Percentiles rank a stretch among this genome's conserved stretches.
These are phyloP conservation scores for Apotomis betuletana DNA, from an alignment of 2,888 invertebrate genomes.

Conservation along the genomic window DNA sequence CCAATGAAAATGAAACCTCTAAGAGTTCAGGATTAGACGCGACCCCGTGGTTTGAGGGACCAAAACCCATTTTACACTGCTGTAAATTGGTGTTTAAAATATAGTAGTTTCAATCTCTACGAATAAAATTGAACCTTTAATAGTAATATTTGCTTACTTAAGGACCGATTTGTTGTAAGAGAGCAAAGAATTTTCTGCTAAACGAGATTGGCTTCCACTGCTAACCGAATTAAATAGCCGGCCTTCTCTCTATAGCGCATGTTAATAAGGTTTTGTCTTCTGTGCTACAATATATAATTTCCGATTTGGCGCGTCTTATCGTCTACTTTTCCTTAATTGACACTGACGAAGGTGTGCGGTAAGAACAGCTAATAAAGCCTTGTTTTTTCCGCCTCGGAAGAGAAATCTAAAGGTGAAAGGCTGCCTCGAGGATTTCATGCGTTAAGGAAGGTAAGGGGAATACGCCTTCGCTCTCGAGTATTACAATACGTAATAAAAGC, in stretches of 20 bases:
- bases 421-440: slow-evolving; percentile 45
- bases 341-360: slow-evolving; percentile 70
- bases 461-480: slow-evolving; percentile 41
- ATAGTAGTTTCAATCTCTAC: not conserved
- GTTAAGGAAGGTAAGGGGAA: slow-evolving; percentile 43
- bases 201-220: slow-evolving; percentile 7
- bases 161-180: not conserved
- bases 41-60: slow-evolving; percentile 32
- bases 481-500: slow-evolving; percentile 44
- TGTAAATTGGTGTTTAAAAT: slow-evolving; percentile 22
- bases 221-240: slow-evolving; percentile 25
- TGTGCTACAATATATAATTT: slow-evolving; percentile 46
- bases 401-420: slow-evolving; percentile 51
- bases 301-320: slow-evolving; percentile 46
- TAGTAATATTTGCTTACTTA: not conserved
- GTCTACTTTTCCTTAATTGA: slow-evolving; percentile 67
- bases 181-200: not conserved
- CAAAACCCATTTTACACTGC: slow-evolving; percentile 31
- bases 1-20: slow-evolving; percentile 40
- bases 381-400: slow-evolving; percentile 52
- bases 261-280: slow-evolving; percentile 42
- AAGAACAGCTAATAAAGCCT: slow-evolving; percentile 55
- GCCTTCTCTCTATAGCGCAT: slow-evolving; percentile 25
- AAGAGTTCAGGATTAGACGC: slow-evolving; percentile 35
- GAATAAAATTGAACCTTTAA: not conserved